phyloP scores from a whole-genome alignment of 2,113 vertebrate genomes.

The Tragelaphus buxtoni region DNA sequence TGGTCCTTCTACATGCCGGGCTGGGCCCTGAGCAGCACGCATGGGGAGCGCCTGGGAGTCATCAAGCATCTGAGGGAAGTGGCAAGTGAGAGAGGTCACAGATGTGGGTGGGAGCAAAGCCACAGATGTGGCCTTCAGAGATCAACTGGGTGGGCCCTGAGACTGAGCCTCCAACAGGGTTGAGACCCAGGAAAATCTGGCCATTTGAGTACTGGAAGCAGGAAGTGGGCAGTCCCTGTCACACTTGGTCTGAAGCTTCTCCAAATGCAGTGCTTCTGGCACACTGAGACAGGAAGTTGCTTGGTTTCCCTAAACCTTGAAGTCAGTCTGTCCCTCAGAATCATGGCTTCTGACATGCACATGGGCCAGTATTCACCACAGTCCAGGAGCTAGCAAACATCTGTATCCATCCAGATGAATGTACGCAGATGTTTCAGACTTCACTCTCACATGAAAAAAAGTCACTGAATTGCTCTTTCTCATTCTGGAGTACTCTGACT shows the following conservation, averaged over 20 bases:
- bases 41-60: neutral
- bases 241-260: neutral
- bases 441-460: constrained; percentile 33
- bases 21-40: neutral
- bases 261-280: constrained; percentile 5
- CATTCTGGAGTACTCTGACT: constrained; percentile 31
- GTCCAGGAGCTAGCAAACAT: constrained; percentile 20
- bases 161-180: neutral
- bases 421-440: constrained; percentile 49
- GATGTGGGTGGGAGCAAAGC: constrained; percentile 17
- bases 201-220: constrained; percentile 23
- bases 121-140: constrained; percentile 22
- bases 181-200: constrained; percentile 33
- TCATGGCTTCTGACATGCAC: neutral
- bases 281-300: neutral
- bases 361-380: constrained; percentile 37
- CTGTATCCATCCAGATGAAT: constrained; percentile 25
- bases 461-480: constrained; percentile 5
- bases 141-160: constrained; percentile 7
- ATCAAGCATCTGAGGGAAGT: constrained; percentile 18
- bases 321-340: constrained; percentile 17
- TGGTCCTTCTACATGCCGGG: neutral
- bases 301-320: constrained; percentile 41
- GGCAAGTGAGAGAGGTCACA: neutral
- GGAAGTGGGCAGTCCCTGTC: constrained; percentile 10